Evolutionary conservation across 2,797 vertebrate genomes (phyloP).

Genomic region (Carduelis carduelis): DNA sequence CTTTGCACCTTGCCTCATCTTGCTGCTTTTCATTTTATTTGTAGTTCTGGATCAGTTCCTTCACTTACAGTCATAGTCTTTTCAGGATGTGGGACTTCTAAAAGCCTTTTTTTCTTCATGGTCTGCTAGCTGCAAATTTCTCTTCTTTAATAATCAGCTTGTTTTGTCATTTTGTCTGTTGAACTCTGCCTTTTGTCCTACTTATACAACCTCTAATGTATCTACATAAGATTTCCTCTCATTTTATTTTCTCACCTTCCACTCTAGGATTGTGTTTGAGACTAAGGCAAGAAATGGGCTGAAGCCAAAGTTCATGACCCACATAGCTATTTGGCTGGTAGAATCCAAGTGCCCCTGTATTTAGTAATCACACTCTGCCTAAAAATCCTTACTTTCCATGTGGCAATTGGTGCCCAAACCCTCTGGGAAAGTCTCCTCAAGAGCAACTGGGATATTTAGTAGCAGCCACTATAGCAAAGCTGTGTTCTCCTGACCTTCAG

Average conservation of each 20-base stretch:
- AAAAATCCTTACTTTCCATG: background rate
- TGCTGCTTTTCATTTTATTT: background rate
- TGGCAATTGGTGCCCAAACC: background rate
- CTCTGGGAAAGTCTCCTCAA: background rate
- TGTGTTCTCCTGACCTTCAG: background rate
- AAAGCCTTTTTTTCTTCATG: background rate
- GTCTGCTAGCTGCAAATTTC: background rate
- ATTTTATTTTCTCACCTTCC: background rate
- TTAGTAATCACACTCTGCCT: background rate
- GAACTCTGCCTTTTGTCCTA: background rate
- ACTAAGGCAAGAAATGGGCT: background rate
- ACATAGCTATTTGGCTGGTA: background rate
- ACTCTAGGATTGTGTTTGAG: background rate
- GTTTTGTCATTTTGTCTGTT: background rate
- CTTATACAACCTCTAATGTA: background rate
- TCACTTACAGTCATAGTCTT: background rate
- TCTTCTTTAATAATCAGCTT: background rate
- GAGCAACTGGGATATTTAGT: background rate
- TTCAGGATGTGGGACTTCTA: background rate
- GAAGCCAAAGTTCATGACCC: background rate
- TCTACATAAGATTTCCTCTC: background rate
- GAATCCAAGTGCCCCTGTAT: background rate
- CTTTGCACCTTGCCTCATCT: background rate
- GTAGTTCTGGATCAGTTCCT: constrained; percentile 12
- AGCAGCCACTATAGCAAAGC: background rate